Base-by-base conservation (phyloP, 2,797 vertebrate species). In the Danio jaintianensis region DNA sequence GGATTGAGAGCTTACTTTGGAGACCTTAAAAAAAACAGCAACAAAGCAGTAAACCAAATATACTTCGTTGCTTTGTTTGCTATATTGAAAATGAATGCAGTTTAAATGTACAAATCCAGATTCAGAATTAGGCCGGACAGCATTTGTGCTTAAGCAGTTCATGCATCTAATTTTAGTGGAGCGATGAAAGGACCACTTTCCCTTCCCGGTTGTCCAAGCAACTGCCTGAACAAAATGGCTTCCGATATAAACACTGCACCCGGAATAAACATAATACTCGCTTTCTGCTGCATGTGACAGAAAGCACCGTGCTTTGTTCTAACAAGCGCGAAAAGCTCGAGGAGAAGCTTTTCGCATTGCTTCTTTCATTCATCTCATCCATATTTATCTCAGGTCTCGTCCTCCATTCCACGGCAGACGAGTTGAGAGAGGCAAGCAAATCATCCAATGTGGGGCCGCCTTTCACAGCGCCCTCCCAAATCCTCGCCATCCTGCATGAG, bases 1-100 rank as follows among this genome's bases (percentile, higher is more conserved):
- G 91, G 89, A 92, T 91, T 88, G 87, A 90, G 92, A 92, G 93
- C 90, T 93, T 89, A 90, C 93, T 89, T 90, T 90, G 89, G 86
- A 16, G 86, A 89, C 48, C 38, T 62, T 82, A 73, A 69, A 74
- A 79, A 80, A 53, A 29, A 68, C 48, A 82, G 87, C 85, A 89
- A 71, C 73, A 85, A 86, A 86, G 88, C 83, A 86, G 84, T 87
- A 84, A 85, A 84, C 87, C 90, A 91, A 89, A 91, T 92, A 59
- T 45, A 10, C 6, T 18, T 55, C 2, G 10, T 52, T 63, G n/a
- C 45, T 47, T 38, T 38, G 3, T 38, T 38, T 63, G 15, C 10
- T 29, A 29, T 29, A 29, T 29, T 70, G 22, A n/a, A n/a, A n/a
- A n/a, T n/a, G n/a, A n/a, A 12, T 12, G 48, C 48, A 11, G 48